Percentiles rank a stretch among this genome's conserved stretches.
These are phyloP conservation scores for Apodemia mormo DNA, from an alignment of 2,888 invertebrate genomes.

Conservation along the genomic window DNA sequence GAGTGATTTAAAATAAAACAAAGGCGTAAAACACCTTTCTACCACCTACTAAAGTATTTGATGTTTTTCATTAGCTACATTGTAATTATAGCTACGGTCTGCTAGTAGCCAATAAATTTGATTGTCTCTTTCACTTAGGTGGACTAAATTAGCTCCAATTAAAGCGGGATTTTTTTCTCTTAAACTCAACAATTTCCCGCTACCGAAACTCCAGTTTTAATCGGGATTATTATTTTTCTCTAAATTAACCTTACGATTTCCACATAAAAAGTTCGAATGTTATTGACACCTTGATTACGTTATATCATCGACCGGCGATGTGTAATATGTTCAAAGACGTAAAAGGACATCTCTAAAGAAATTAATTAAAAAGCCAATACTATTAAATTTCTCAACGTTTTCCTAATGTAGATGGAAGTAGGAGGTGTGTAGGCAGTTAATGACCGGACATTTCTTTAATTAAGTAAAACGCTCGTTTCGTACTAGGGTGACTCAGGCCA, in stretches of 20 bases:
- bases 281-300: background rate
- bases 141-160: too few relatives aligned
- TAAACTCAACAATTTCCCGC: too few relatives aligned
- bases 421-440: slow-evolving; percentile 13
- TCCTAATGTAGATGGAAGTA: slow-evolving; percentile 4
- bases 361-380: slow-evolving; percentile 2
- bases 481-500: background rate
- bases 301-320: background rate
- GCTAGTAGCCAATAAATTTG: too few relatives aligned
- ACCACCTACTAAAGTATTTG: too few relatives aligned
- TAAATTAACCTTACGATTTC: background rate
- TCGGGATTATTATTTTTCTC: too few relatives aligned
- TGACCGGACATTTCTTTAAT: slow-evolving; percentile 17
- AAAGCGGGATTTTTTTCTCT: too few relatives aligned
- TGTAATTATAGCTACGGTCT: too few relatives aligned
- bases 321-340: background rate
- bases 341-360: slow-evolving; percentile 19
- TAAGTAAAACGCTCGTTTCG: slow-evolving; percentile 8
- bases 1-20: too few relatives aligned
- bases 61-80: too few relatives aligned
- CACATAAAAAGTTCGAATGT: background rate
- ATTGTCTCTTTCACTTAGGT: too few relatives aligned
- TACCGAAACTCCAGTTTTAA: too few relatives aligned
- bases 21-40: too few relatives aligned
- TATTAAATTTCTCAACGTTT: slow-evolving; percentile 5